Evolutionary conservation across 53 echinoderm and acorn worm species (phyloP), one percentile per base, ranked within the genome.

Genomic region (Patiria pectinifera): DNA sequence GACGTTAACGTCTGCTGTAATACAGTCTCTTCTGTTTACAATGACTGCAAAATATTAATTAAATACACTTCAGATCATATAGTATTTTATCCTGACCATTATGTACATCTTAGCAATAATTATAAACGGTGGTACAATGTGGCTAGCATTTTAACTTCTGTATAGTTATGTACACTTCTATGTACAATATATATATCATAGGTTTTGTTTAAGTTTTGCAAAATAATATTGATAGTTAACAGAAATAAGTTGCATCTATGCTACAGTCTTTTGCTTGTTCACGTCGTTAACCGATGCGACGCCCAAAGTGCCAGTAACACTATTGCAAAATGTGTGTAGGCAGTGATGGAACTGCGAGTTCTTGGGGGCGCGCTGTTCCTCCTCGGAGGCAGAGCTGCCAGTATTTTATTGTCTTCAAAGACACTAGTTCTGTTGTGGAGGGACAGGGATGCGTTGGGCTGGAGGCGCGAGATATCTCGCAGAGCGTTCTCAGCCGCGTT

Each of bases 361-460:
- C 94, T 94, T 48, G 94, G 82, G 24, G 94, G 94, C 5, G 94
- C 94, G 6, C 92, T 83, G 53, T 92, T 94, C 22, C 83, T 61
- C 72, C 83, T 87, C 60, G 92, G 82, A 18, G 86, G 78, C 69
- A 87, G 76, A 18, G 85, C 87, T 24, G 92, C 87, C 18, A 88
- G 74, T 6, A 92, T 92, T 48, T 94, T 89, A 18, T 46, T 92
- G 83, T 87, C 83, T 86, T 95, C 96, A 95, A 96, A 95, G 91
- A 95, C 94, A 94, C 97, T 97, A 95, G 96, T 96, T 91, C 95
- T 94, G 85, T 98, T 95, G 71, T 91, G 94, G 60, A 96, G 83
- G 19, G 94, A 78, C 23, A 94, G 87, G 21, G 93, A 95, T 48
- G 98, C 94, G 83, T 98, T 95, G 14, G 98, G 98, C 91, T 96